Evolutionary conservation across 92 coral and sea anemone genomes (phyloP).

Genomic region (Isaurus tuberculatus): DNA sequence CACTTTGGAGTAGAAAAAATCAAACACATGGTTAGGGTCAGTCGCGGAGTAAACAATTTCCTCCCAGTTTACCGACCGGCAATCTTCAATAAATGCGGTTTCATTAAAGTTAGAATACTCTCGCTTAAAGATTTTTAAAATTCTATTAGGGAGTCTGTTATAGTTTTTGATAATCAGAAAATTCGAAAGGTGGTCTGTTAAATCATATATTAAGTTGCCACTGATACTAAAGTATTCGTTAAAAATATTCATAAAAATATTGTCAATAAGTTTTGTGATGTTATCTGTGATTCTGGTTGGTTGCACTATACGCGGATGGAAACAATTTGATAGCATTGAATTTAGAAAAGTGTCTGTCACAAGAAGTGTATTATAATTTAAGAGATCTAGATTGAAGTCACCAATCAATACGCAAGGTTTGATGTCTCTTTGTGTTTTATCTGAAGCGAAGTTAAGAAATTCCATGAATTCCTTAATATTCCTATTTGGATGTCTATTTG

Average conservation of each 20-base stretch:
- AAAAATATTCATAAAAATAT: conserved; percentile 65
- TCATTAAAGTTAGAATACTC: conserved; percentile 65
- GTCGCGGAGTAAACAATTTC: not conserved
- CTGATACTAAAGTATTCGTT: conserved; percentile 54
- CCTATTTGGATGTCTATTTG: not conserved
- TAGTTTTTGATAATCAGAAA: conserved; percentile 67
- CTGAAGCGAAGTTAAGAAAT: not conserved
- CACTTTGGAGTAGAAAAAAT: conserved; percentile 32
- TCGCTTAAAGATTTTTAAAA: conserved; percentile 58
- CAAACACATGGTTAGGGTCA: conserved; percentile 37
- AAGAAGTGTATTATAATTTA: not conserved
- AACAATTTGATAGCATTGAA: conserved; percentile 8
- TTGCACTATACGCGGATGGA: conserved; percentile 61
- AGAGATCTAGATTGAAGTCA: not conserved
- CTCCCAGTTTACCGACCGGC: conserved; percentile 57
- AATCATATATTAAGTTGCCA: conserved; percentile 70
- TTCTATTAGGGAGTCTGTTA: conserved; percentile 56
- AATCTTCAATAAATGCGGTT: conserved; percentile 53
- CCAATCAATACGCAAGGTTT: conserved; percentile 1
- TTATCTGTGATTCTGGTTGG: conserved; percentile 66
- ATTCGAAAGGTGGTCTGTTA: conserved; percentile 69
- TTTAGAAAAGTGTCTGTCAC: not conserved
- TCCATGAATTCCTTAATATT: not conserved
- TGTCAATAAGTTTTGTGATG: conserved; percentile 66
- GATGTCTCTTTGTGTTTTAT: not conserved